Base-by-base conservation (phyloP, 2,113 vertebrate genomes). In the Accipiter cooperii region DNA sequence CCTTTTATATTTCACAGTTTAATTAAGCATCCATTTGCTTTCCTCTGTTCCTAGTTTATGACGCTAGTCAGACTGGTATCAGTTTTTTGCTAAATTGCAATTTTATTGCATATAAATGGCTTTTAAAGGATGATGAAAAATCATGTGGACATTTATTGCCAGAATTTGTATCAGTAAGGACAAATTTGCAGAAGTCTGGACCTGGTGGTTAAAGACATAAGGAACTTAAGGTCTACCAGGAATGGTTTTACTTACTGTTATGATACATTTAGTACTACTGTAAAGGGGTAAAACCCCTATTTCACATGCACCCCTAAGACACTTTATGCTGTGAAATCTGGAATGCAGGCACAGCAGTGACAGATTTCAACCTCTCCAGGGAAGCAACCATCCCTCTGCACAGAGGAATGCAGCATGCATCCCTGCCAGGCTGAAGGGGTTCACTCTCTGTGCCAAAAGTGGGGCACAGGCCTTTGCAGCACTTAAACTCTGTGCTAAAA, bases 391-490 rank as follows among this genome's bases (percentile, higher is more conserved):
- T 40, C 29, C 18, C 44, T 52, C 36, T 64, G 28, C 44, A 47
- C 0, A 2, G 38, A 70, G 68, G 63, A 76, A 60, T 1, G 33
- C 0, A 1, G 33, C 0, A 3, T 18, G 9, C 1, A 5, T 42
- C 47, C 66, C 19, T 42, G 60, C 7, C 49, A 74, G 55, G 36
- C 52, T 33, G 52, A 11, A 83, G 52, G 47, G 21, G 28, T 34
- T 69, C 49, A 25, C 17, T 8, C 66, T 38, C 44, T 22, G 31
- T 24, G 44, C 22, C 44, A 69, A 75, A 75, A 83, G 61, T 34
- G 42, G 82, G 57, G 47, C 6, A 15, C 3, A 7, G 21, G 36
- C 29, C 47, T 85, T 49, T 20, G 16, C 25, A 49, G 38, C 65
- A 44, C 60, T 58, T 63, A 13, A 73, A 66, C 12, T 7, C 60